Evolutionary conservation across 2,888 invertebrate species (phyloP).

Genomic region (Athalia rosae): DNA sequence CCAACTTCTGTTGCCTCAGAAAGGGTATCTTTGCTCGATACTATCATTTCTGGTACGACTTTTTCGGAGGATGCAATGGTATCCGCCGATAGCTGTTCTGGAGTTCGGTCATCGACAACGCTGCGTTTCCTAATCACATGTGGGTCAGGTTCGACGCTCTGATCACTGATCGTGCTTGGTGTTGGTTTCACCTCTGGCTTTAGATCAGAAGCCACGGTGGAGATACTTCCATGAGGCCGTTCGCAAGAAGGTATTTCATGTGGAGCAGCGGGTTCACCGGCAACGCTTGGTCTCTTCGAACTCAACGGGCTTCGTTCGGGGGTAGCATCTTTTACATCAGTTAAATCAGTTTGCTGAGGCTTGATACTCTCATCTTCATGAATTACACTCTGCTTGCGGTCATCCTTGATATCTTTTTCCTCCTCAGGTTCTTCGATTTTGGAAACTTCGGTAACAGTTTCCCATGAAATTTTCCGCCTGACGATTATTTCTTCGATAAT

Average conservation of each 20-base stretch:
- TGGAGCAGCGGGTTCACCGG: not conserved
- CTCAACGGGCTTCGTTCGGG: slow-evolving; percentile 8
- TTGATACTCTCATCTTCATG: slow-evolving; percentile 51
- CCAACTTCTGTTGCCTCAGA: not conserved
- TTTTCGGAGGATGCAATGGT: not conserved
- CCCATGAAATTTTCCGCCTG: slow-evolving; percentile 51
- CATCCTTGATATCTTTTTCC: slow-evolving; percentile 50
- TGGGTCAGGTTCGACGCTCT: not conserved
- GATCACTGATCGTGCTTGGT: slow-evolving; percentile 17
- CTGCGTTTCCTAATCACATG: slow-evolving; percentile 38
- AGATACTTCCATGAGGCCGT: slow-evolving; percentile 20
- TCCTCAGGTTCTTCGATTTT: slow-evolving; percentile 14
- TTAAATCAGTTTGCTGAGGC: slow-evolving; percentile 11
- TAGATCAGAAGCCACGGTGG: not conserved
- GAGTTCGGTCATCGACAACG: not conserved
- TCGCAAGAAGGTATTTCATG: slow-evolving; percentile 3
- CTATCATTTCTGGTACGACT: slow-evolving; percentile 1
- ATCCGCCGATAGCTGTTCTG: not conserved
- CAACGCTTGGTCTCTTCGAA: slow-evolving; percentile 29
- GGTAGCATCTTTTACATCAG: slow-evolving; percentile 8
- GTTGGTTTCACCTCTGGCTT: not conserved
- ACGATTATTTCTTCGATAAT: slow-evolving; percentile 57
- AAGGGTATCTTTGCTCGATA: slow-evolving; percentile 7
- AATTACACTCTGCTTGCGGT: slow-evolving; percentile 56
- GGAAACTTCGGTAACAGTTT: slow-evolving; percentile 50